Percentiles rank a stretch among this genome's conserved stretches.
These are phyloP conservation scores for Garra rufa DNA, from an alignment of 2,113 vertebrate genomes.

Conservation along the genomic window DNA sequence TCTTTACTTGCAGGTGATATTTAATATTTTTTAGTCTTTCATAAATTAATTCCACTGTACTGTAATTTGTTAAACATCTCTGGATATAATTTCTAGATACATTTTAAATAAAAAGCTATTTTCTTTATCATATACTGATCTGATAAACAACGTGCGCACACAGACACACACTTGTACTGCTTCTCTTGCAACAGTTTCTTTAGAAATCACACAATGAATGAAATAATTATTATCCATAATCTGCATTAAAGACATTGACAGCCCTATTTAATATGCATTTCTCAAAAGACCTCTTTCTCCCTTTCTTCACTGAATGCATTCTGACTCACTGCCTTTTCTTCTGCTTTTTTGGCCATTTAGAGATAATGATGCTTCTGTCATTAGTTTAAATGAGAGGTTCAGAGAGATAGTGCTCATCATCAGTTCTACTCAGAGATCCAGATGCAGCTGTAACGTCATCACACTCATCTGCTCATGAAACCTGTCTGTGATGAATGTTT, in stretches of 20 bases:
- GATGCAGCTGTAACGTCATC: conserved; percentile 9
- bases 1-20: no score
- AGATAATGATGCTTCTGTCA: conserved; percentile 19
- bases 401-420: conserved; percentile 20
- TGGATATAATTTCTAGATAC: background rate
- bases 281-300: background rate
- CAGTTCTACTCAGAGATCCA: conserved; percentile 7
- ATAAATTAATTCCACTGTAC: background rate
- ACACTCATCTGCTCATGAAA: background rate
- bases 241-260: background rate
- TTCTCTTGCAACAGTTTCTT: background rate
- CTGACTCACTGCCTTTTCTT: background rate
- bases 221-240: background rate
- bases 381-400: conserved; percentile 33
- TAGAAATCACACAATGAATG: background rate
- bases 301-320: background rate
- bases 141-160: background rate
- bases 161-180: background rate
- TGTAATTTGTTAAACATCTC: background rate
- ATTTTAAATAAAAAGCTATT: background rate
- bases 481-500: conserved; percentile 8
- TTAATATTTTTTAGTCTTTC: no score
- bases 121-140: background rate
- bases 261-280: conserved; percentile 7
- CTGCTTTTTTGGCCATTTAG: background rate